Conservation (phyloP, 2,888 invertebrate species). For the Strigamia crassipes region DNA sequence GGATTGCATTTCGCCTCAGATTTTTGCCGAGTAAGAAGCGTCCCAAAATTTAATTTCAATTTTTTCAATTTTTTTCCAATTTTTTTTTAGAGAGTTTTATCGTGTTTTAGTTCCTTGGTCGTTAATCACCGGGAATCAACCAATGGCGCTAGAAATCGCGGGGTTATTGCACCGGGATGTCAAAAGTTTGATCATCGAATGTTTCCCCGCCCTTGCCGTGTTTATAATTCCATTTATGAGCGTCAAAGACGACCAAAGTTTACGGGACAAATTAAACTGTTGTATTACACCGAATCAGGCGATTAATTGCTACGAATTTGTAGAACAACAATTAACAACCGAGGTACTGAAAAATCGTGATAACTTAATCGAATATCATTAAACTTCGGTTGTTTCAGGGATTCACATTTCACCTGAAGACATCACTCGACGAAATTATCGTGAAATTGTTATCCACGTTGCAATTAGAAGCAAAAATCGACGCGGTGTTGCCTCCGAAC, state of each 20-base stretch:
- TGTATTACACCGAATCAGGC: background rate
- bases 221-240: background rate
- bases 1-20: background rate
- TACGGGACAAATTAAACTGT: background rate
- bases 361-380: background rate
- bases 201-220: background rate
- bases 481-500: background rate
- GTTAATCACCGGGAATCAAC: background rate
- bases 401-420: background rate
- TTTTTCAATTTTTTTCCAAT: background rate
- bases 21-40: no score
- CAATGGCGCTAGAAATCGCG: background rate
- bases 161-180: background rate
- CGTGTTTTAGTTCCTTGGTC: background rate
- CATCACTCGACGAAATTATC: background rate
- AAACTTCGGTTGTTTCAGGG: background rate
- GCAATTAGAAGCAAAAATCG: background rate
- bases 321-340: background rate
- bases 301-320: background rate
- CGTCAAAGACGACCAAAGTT: background rate
- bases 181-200: background rate
- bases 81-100: background rate
- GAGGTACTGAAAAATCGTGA: background rate
- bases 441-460: background rate
- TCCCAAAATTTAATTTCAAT: background rate